Conservation (phyloP, 2,113 vertebrate species). For the Marmota monax region DNA sequence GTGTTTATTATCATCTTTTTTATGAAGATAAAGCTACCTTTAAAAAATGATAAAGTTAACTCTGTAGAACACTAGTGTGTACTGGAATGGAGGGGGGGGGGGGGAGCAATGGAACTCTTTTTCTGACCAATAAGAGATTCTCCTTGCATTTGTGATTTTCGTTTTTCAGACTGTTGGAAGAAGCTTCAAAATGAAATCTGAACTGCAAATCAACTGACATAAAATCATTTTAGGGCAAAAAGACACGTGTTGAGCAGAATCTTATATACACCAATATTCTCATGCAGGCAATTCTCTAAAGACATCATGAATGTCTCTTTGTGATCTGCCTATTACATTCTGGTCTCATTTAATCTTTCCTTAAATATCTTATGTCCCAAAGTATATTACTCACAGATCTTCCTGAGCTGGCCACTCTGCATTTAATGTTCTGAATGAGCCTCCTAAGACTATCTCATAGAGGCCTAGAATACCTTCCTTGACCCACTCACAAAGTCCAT, state of each 20-base stretch:
- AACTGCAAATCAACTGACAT: slow-evolving; percentile 49
- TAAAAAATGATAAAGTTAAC: slow-evolving; percentile 47
- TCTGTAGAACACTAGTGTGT: not conserved
- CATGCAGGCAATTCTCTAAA: not conserved
- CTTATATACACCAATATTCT: not conserved
- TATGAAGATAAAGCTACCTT: slow-evolving; percentile 52
- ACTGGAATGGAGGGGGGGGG: not conserved
- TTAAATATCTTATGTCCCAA: not conserved
- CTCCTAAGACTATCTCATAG: not conserved
- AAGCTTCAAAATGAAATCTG: slow-evolving; percentile 51
- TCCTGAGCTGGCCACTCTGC: not conserved
- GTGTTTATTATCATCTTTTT: slow-evolving; percentile 55
- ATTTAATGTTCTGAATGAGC: not conserved
- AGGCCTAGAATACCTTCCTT: not conserved
- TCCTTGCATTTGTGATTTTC: slow-evolving; percentile 46
- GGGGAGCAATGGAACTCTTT: not conserved
- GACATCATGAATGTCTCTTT: not conserved
- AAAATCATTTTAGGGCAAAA: slow-evolving; percentile 35
- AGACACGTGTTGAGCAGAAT: not conserved
- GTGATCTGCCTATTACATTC: not conserved
- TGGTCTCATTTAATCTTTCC: not conserved
- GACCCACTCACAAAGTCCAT: not conserved
- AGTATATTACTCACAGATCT: not conserved
- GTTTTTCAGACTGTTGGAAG: slow-evolving; percentile 39
- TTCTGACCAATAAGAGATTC: not conserved